Evolutionary conservation across 2,113 vertebrate genomes (phyloP).

Genomic region (Dermatemys mawii): DNA sequence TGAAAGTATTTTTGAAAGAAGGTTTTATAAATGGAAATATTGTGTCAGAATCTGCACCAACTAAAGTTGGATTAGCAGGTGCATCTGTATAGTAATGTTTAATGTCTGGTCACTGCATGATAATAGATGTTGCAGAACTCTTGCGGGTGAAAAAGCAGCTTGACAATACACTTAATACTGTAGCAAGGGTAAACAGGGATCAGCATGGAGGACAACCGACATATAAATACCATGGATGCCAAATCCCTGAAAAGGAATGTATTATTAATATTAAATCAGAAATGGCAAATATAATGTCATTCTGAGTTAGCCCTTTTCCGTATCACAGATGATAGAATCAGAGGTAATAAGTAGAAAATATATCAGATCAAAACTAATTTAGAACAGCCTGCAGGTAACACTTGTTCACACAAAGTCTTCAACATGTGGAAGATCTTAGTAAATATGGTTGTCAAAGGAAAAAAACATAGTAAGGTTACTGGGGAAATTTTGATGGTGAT

Average conservation of each 20-base stretch:
- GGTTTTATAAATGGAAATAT: not conserved
- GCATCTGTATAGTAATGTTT: not conserved
- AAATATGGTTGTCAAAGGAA: not conserved
- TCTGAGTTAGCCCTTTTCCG: not conserved
- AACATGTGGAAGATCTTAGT: not conserved
- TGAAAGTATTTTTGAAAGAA: not conserved
- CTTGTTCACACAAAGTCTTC: not conserved
- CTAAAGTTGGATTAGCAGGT: not conserved
- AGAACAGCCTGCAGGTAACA: not conserved
- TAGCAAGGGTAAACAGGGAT: not conserved
- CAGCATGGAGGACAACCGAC: not conserved
- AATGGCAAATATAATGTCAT: not conserved
- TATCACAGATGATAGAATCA: not conserved
- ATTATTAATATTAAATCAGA: not conserved
- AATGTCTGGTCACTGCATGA: not conserved
- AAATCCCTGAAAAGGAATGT: not conserved
- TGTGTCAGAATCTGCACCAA: not conserved
- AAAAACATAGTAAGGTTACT: not conserved
- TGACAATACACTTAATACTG: not conserved
- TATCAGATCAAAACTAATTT: not conserved
- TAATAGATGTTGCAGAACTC: not conserved
- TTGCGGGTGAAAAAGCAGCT: not conserved
- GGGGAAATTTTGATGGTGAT: accelerated
- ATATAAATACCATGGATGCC: accelerated
- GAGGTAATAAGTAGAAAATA: not conserved